phyloP scores from a whole-genome alignment of 23 tunicate species.

The Styela plicata region DNA sequence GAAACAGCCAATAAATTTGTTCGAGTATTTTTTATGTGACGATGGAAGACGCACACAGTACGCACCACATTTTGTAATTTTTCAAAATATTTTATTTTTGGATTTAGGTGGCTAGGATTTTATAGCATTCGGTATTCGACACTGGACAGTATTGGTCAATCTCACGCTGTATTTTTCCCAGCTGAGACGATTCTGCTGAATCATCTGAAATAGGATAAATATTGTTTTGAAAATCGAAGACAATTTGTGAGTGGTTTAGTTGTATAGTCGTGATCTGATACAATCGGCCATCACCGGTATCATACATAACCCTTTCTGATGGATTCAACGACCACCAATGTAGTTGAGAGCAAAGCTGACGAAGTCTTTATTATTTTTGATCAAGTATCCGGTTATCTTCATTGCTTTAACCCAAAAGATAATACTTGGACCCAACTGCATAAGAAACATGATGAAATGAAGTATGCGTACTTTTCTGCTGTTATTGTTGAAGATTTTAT shows the following conservation, averaged over 20 bases:
- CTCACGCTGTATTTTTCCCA: background rate
- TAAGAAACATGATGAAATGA: background rate
- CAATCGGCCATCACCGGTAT: background rate
- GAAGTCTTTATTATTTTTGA: background rate
- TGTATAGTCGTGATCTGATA: background rate
- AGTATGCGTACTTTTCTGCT: background rate
- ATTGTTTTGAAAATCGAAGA: background rate
- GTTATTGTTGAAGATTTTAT: background rate
- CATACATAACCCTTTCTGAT: background rate
- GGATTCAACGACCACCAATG: background rate
- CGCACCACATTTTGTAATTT: too few relatives aligned
- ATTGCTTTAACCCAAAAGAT: background rate
- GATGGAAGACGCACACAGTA: background rate
- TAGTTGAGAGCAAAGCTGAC: background rate
- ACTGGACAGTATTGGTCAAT: background rate
- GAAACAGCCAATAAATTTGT: too few relatives aligned
- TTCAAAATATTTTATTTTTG: too few relatives aligned
- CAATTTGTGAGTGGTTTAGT: background rate
- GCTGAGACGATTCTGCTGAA: background rate
- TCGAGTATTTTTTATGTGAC: background rate
- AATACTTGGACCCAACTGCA: background rate
- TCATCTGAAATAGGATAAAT: background rate
- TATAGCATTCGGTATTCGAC: background rate
- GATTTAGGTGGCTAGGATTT: too few relatives aligned
- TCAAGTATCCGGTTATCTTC: background rate